Conservation (phyloP, 1,140 invertebrate genomes). For the Thalassaphorura encarpata region DNA sequence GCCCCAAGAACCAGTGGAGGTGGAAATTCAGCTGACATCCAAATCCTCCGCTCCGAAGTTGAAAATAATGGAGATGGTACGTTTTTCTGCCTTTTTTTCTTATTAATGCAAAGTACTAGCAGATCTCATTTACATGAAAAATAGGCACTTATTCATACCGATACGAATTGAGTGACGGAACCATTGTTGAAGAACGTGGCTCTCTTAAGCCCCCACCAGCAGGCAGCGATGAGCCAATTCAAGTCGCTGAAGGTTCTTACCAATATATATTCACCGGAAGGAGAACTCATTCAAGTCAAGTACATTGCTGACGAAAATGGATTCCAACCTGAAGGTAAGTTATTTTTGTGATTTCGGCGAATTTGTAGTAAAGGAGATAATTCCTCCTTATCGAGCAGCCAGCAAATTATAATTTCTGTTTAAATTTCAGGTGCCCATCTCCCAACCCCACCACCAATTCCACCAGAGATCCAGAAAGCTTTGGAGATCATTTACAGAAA, state of each 20-base stretch:
- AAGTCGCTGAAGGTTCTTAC: slow-evolving; percentile 20
- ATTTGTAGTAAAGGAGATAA: too few species aligned
- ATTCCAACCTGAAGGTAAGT: slow-evolving; percentile 16
- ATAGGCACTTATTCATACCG: slow-evolving; percentile 19
- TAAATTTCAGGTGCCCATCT: slow-evolving; percentile 38
- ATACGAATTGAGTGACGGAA: slow-evolving; percentile 25
- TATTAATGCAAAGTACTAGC: too few species aligned
- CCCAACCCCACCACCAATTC: slow-evolving; percentile 41
- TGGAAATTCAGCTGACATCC: slow-evolving; percentile 1
- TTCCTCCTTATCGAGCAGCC: not conserved
- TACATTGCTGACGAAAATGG: slow-evolving; percentile 27
- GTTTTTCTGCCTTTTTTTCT: too few species aligned
- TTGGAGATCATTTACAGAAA: slow-evolving; percentile 54
- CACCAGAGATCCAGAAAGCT: slow-evolving; percentile 49
- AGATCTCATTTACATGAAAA: too few species aligned
- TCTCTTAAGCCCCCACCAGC: slow-evolving; percentile 13
- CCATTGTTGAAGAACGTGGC: slow-evolving; percentile 19
- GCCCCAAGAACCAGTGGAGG: too few species aligned
- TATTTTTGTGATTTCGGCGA: too few species aligned
- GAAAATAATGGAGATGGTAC: slow-evolving; percentile 26
- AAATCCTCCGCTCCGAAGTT: slow-evolving; percentile 21
- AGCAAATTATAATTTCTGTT: not conserved
- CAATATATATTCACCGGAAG: slow-evolving; percentile 14
- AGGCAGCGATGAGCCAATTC: slow-evolving; percentile 20
- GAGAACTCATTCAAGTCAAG: slow-evolving; percentile 12